phyloP scores from a whole-genome alignment of 2,797 vertebrate species.

The Myotis daubentonii region DNA sequence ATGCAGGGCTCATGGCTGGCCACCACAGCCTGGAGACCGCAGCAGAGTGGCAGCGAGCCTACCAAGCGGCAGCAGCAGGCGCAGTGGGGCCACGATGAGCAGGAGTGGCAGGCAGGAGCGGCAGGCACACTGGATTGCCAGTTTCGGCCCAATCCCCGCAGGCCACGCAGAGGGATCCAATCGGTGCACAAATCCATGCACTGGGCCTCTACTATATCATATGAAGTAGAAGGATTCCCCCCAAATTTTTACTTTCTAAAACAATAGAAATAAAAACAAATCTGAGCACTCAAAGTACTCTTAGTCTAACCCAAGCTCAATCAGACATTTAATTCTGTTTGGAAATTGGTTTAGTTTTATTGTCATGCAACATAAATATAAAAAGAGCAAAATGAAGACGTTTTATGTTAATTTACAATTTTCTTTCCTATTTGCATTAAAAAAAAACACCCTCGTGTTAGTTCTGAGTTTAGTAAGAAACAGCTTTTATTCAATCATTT shows the following conservation, averaged over 20 bases:
- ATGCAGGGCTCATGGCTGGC: too few species aligned
- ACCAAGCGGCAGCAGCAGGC: too few species aligned
- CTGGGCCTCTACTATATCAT: background rate
- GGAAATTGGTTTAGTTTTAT: background rate
- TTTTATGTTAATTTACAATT: background rate
- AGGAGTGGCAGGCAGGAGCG: too few species aligned
- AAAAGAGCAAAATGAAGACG: slow-evolving; percentile 29
- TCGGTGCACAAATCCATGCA: too few species aligned
- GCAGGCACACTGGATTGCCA: too few species aligned
- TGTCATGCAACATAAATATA: background rate
- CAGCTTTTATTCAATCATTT: slow-evolving; percentile 20
- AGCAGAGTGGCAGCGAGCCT: too few species aligned
- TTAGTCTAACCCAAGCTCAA: slow-evolving; percentile 21
- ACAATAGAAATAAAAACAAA: slow-evolving; percentile 13
- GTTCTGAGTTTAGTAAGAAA: slow-evolving; percentile 1
- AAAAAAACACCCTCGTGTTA: background rate
- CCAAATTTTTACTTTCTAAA: slow-evolving; percentile 41
- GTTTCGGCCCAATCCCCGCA: too few species aligned
- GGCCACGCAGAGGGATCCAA: too few species aligned
- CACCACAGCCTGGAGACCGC: too few species aligned
- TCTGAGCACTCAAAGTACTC: background rate
- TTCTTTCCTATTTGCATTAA: slow-evolving; percentile 35
- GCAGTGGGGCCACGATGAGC: too few species aligned
- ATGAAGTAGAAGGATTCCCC: background rate
- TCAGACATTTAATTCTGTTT: slow-evolving; percentile 11